These are phyloP conservation scores for Platyrinchus mystaceus DNA, from an alignment of 2,797 vertebrate genomes.

Conservation along the genomic window DNA sequence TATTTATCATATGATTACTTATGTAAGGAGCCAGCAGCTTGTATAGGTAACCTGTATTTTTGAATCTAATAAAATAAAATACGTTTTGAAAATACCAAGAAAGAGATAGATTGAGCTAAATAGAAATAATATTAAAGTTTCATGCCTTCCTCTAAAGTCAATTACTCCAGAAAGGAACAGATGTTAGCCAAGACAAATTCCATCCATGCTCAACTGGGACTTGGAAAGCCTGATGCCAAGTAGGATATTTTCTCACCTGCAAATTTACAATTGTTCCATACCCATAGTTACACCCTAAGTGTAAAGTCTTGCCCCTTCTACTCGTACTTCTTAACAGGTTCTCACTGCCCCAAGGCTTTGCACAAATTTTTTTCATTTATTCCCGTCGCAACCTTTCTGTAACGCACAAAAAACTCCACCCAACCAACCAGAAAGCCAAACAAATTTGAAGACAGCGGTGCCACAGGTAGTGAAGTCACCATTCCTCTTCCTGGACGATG, in stretches of 20 bases:
- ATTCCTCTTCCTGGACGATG: accelerated
- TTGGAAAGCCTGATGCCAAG: not conserved
- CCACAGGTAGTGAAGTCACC: not conserved
- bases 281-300: not conserved
- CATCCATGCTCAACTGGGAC: not conserved
- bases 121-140: slow-evolving; percentile 15
- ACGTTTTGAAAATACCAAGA: not conserved
- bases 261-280: not conserved
- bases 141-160: slow-evolving; percentile 14
- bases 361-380: not conserved
- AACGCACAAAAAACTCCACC: not conserved
- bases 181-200: slow-evolving; percentile 43
- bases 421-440: not conserved
- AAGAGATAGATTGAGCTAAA: not conserved
- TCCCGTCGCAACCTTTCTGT: not conserved
- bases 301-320: not conserved
- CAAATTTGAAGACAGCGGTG: not conserved
- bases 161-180: slow-evolving; percentile 28
- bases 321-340: not conserved
- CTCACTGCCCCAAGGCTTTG: not conserved
- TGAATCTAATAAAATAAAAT: not conserved
- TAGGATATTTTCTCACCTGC: slow-evolving; percentile 36
- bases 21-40: slow-evolving; percentile 3
- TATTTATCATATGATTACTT: slow-evolving; percentile 33
- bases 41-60: not conserved